Percentiles rank a stretch among this genome's conserved stretches.
These are phyloP conservation scores for Sebastes oblongus DNA, from an alignment of 2,797 vertebrate species.

Conservation along the genomic window DNA sequence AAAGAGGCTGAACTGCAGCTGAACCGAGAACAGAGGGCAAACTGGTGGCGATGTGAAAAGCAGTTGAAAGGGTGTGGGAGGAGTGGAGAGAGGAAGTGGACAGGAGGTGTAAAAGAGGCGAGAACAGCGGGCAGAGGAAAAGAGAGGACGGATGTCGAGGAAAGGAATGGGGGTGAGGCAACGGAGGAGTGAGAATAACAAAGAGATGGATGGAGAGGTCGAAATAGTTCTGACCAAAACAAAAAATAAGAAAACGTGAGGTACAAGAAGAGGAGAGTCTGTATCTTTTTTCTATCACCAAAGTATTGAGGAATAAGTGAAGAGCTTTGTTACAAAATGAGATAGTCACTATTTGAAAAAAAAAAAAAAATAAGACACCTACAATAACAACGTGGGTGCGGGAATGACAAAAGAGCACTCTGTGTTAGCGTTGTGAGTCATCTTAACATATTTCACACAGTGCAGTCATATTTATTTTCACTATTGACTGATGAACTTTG, in stretches of 20 bases:
- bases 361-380: constrained; percentile 6
- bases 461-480: constrained; percentile 36
- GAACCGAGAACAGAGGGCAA: constrained; percentile 51
- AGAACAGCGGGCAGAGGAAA: constrained; percentile 17
- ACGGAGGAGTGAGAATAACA: background rate
- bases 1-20: constrained; percentile 53
- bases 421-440: constrained; percentile 39
- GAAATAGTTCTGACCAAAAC: background rate
- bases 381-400: constrained; percentile 32
- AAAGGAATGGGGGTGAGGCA: background rate
- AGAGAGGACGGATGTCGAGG: background rate
- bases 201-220: background rate
- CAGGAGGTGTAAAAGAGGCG: constrained; percentile 52
- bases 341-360: constrained; percentile 12
- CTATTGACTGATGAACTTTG: constrained; percentile 28
- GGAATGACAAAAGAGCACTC: constrained; percentile 3
- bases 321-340: constrained; percentile 22
- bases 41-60: constrained; percentile 60
- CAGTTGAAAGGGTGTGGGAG: constrained; percentile 24
- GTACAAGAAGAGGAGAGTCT: background rate
- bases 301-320: background rate
- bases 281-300: background rate
- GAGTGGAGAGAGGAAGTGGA: constrained; percentile 22
- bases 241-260: background rate
- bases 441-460: constrained; percentile 36